Evolutionary conservation across 1,140 invertebrate species (phyloP), one percentile per base, ranked within the genome.

Genomic region (Drosophila truncata): DNA sequence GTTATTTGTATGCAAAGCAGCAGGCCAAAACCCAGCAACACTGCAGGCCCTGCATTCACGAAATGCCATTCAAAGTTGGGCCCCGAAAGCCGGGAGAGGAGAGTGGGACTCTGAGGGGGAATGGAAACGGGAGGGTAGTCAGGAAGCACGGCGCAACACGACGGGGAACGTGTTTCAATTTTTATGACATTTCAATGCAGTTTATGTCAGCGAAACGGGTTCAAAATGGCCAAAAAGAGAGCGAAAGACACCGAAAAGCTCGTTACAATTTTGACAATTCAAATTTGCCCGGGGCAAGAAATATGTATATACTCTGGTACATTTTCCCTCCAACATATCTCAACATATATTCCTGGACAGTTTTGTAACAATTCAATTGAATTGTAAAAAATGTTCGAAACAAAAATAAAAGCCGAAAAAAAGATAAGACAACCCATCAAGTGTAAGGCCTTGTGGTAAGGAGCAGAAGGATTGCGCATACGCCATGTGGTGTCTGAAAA

Each of bases 171-270:
- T 88, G 85, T 88, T 88, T 90, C 85, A 88, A 88, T 88, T 88
- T 88, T 88, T 90, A 90, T 88, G 85, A 88, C 85, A 91, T 85
- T 90, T 90, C 85, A 88, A 88, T 88, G 85, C 81, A 91, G 85
- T 90, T 85, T 81, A 85, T 88, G 85, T 90, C 84, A 90, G 84
- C 73, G 84, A 73, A 87, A 87, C 81, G 77, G 81, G 70, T 65
- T 76, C 61, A 57, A 65, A 85, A 70, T 58, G 74, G 65, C 58
- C 71, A 76, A 47, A 25, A 29, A 49, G 55, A 47, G 25, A 33
- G 55, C 20, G 39, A 25, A 65, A 52, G 31, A 42, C 49, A 57
- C 11, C 33, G 44, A 52, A 76, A 39, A 50, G 44, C 37, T 76
- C 71, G 73, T 76, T 76, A 76, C 73, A 66, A 49, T 76, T 76